Conservation (phyloP, 2,797 vertebrate species). For the Macropodus opercularis region DNA sequence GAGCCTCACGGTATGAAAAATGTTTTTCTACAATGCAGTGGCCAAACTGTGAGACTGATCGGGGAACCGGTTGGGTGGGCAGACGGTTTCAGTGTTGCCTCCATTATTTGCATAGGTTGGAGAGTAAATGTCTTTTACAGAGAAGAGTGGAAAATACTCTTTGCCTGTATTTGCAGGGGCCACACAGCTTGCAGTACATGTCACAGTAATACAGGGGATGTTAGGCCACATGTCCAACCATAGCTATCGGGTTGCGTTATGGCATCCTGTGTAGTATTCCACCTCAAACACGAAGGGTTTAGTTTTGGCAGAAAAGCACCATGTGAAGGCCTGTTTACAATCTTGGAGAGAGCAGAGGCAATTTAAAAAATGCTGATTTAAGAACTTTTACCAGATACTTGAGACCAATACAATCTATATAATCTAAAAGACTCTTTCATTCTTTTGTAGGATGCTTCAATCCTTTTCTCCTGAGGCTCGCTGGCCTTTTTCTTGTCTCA, state of each 20-base stretch:
- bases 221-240: constrained; percentile 58
- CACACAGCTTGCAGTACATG: constrained; percentile 50
- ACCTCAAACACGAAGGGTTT: constrained; percentile 53
- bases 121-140: constrained; percentile 53
- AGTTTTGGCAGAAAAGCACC: constrained; percentile 35
- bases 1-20: constrained; percentile 94
- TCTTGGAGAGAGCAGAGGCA: constrained; percentile 28
- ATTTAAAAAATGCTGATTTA: constrained; percentile 42
- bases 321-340: constrained; percentile 46
- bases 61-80: constrained; percentile 5
- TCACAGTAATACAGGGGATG: constrained; percentile 47
- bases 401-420: constrained; percentile 7
- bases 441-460: constrained; percentile 14
- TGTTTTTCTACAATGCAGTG: constrained; percentile 6
- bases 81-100: constrained; percentile 24
- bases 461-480: constrained; percentile 8
- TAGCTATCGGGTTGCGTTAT: constrained; percentile 67
- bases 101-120: constrained; percentile 51
- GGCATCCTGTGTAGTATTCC: constrained; percentile 46
- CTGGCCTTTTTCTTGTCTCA: neutral
- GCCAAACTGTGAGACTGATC: constrained; percentile 2
- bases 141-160: constrained; percentile 54
- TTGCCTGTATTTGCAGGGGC: constrained; percentile 60
- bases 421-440: constrained; percentile 45
- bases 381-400: constrained; percentile 33